A percentile compares a stretch with the other conserved stretches of the same genome.
Conservation (phyloP, 2,888 invertebrate genomes). For the Acanthosepion esculentum region DNA sequence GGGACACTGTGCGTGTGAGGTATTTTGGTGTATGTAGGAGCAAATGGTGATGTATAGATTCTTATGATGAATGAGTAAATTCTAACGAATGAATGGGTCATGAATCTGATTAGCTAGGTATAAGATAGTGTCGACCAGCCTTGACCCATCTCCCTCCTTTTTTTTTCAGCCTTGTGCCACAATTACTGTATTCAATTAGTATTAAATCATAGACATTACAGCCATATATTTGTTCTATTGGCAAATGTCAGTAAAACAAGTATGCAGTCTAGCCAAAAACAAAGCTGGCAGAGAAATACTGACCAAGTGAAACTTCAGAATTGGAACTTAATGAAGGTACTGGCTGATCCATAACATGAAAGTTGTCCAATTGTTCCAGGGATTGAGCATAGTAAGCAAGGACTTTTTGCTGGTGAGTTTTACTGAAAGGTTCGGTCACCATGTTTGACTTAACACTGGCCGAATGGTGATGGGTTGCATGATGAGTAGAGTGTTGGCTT, state of each 20-base stretch:
- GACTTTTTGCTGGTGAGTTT: not conserved
- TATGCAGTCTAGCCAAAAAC: not conserved
- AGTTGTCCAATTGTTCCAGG: not conserved
- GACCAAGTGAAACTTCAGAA: not conserved
- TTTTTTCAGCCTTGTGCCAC: no score
- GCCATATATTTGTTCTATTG: no score
- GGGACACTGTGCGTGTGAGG: no score
- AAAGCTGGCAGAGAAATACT: not conserved
- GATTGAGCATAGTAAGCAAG: not conserved
- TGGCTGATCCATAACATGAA: not conserved
- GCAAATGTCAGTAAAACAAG: not conserved
- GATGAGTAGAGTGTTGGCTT: conserved; percentile 51
- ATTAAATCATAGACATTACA: no score
- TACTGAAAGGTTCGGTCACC: not conserved
- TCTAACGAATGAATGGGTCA: no score
- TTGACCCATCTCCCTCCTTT: no score
- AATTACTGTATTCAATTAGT: no score
- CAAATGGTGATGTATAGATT: no score
- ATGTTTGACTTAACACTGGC: not conserved
- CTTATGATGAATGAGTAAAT: no score
- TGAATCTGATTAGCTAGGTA: no score
- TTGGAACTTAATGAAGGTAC: not conserved
- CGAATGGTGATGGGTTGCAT: conserved; percentile 47
- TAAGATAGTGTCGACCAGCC: no score
- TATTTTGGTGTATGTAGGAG: no score